Evolutionary conservation across 2,113 vertebrate species (phyloP).

Genomic region (Dryoscopus gambensis): DNA sequence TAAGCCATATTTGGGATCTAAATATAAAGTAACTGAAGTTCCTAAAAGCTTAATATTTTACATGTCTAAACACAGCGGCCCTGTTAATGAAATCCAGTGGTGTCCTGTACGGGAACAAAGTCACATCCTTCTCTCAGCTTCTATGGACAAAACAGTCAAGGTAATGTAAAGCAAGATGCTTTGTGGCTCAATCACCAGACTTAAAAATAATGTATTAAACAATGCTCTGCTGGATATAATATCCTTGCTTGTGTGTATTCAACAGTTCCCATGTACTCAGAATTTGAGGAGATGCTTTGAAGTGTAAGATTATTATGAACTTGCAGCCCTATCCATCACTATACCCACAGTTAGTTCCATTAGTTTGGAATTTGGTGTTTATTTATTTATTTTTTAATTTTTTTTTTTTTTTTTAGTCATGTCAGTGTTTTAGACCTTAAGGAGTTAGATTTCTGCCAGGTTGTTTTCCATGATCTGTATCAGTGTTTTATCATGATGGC

Average conservation of each 20-base stretch:
- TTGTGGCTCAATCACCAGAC: neutral
- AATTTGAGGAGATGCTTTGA: neutral
- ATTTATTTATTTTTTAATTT: neutral
- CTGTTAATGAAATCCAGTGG: slow-evolving; percentile 88
- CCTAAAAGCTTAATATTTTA: slow-evolving; percentile 76
- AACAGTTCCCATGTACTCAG: neutral
- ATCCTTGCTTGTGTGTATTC: neutral
- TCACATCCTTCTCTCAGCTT: slow-evolving; percentile 89
- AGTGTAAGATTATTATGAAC: neutral
- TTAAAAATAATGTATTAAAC: neutral
- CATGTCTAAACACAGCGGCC: slow-evolving; percentile 80
- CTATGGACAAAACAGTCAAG: slow-evolving; percentile 95
- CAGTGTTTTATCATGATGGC: neutral
- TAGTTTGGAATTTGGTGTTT: neutral
- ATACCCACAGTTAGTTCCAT: neutral
- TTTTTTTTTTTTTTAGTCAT: neutral
- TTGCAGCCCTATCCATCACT: neutral
- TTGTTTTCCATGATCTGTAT: neutral
- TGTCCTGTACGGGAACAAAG: slow-evolving; percentile 82
- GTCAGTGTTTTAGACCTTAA: neutral
- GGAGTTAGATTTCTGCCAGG: neutral
- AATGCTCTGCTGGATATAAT: neutral
- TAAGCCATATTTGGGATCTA: slow-evolving; percentile 77
- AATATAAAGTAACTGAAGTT: slow-evolving; percentile 66
- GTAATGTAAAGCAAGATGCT: slow-evolving; percentile 69